Conservation (phyloP, 2,888 invertebrate genomes). For the Patella ulyssiponensis region DNA sequence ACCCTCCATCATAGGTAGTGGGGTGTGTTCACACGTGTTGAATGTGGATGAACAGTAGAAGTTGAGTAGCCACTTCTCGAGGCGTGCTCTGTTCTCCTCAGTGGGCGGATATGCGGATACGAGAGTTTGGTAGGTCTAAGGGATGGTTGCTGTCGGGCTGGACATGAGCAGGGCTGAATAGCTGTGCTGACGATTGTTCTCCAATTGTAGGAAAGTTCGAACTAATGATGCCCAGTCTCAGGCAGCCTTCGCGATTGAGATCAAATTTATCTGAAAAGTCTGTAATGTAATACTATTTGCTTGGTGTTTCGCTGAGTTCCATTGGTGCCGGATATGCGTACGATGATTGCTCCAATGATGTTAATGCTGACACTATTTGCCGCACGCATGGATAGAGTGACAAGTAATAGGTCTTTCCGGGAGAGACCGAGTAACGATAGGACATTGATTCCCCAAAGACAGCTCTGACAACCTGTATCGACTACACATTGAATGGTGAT, state of each 20-base stretch:
- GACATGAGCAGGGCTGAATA: conserved; percentile 27
- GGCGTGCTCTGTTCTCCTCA: conserved; percentile 20
- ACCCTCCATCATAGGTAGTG: too few relatives aligned
- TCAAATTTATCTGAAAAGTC: conserved; percentile 46
- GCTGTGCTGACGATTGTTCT: background rate
- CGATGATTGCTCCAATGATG: conserved; percentile 48
- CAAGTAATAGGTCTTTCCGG: conserved; percentile 48
- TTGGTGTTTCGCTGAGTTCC: conserved; percentile 30
- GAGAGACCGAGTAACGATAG: conserved; percentile 40
- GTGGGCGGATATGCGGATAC: conserved; percentile 30
- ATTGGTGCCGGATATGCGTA: conserved; percentile 38
- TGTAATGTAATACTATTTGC: conserved; percentile 53
- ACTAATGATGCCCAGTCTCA: conserved; percentile 44
- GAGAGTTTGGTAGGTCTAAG: conserved; percentile 16
- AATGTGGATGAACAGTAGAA: conserved; percentile 33
- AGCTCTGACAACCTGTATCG: conserved; percentile 49
- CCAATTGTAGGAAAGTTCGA: conserved; percentile 34
- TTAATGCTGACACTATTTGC: too few relatives aligned
- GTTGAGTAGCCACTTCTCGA: conserved; percentile 30
- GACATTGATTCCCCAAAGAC: conserved; percentile 44
- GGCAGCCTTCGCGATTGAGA: conserved; percentile 49
- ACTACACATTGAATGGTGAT: conserved; percentile 37
- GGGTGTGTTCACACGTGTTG: too few relatives aligned
- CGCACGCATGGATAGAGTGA: conserved; percentile 46
- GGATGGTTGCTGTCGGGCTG: conserved; percentile 26